These are phyloP conservation scores for Pimephales promelas DNA, from an alignment of 2,113 vertebrate genomes.

Conservation along the genomic window DNA sequence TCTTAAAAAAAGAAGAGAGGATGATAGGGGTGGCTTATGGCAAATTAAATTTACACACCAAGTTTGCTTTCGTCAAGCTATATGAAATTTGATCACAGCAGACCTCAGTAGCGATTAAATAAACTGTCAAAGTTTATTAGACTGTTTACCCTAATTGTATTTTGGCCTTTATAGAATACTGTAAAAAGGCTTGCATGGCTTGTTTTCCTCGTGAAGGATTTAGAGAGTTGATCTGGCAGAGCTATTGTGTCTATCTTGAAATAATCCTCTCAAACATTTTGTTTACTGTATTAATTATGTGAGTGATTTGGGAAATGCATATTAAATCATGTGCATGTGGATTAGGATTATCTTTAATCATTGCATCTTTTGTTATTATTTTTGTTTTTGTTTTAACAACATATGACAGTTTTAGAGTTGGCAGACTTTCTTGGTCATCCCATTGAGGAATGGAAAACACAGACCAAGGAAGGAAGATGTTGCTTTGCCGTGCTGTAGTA, in stretches of 20 bases:
- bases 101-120: slow-evolving; percentile 10
- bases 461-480: not conserved
- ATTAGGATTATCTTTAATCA: slow-evolving; percentile 66
- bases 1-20: not conserved
- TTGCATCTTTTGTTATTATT: slow-evolving; percentile 63
- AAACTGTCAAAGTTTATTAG: slow-evolving; percentile 18
- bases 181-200: slow-evolving; percentile 19
- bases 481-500: not conserved
- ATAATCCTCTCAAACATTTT: slow-evolving; percentile 63
- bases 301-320: slow-evolving; percentile 65
- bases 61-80: not conserved
- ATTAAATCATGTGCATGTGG: slow-evolving; percentile 66
- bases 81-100: not conserved
- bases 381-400: slow-evolving; percentile 16
- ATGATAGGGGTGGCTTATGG: not conserved
- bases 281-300: slow-evolving; percentile 68
- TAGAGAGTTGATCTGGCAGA: slow-evolving; percentile 55
- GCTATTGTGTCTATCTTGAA: slow-evolving; percentile 41
- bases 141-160: slow-evolving; percentile 39
- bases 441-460: slow-evolving; percentile 1
- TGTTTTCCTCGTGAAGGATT: slow-evolving; percentile 52
- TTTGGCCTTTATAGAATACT: slow-evolving; percentile 38
- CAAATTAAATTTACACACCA: slow-evolving; percentile 5
- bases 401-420: slow-evolving; percentile 42
- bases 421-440: slow-evolving; percentile 26